A percentile compares a stretch with the other conserved stretches of the same genome.
Evolutionary conservation across 2,113 vertebrate genomes (phyloP).

Genomic region (Tyrannus savana): DNA sequence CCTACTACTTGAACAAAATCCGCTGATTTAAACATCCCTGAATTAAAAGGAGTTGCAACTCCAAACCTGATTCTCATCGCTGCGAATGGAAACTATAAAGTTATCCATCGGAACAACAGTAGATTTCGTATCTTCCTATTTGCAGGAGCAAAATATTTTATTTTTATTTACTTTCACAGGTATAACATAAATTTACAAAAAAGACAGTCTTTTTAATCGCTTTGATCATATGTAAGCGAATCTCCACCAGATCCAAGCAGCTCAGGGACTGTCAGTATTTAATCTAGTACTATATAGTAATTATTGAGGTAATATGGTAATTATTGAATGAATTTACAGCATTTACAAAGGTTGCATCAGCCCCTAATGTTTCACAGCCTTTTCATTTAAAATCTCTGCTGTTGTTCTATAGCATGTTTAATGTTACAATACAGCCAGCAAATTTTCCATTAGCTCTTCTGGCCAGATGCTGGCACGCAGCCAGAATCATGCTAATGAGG

Average conservation of each 20-base stretch:
- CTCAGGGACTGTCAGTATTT: background rate
- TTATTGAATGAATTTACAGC: background rate
- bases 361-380: background rate
- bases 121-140: background rate
- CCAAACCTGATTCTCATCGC: background rate
- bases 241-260: background rate
- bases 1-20: background rate
- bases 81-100: background rate
- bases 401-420: background rate
- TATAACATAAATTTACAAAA: background rate
- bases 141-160: background rate
- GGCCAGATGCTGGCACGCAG: background rate
- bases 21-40: background rate
- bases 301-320: background rate
- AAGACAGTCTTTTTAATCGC: background rate
- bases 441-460: background rate
- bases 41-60: background rate
- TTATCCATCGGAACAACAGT: background rate
- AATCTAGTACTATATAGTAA: background rate
- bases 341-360: background rate
- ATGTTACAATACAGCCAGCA: background rate
- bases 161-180: background rate
- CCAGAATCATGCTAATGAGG: background rate
- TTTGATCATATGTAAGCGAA: background rate
- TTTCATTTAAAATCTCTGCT: constrained; percentile 2